These are phyloP conservation scores for Alosa sapidissima DNA, from an alignment of 2,797 vertebrate species.

Conservation along the genomic window DNA sequence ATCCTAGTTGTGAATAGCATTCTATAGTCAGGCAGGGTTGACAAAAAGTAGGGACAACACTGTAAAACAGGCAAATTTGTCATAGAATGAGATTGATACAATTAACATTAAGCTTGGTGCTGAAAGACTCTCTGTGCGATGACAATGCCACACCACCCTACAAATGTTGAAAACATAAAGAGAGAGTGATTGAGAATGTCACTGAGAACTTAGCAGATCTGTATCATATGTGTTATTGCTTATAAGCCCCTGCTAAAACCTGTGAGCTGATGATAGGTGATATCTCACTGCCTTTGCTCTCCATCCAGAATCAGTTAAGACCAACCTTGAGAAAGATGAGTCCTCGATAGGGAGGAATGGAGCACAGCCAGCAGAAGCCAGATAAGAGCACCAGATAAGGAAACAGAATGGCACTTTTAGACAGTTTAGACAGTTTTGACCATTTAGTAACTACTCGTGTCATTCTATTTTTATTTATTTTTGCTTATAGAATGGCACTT, in stretches of 20 bases:
- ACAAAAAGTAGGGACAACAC: no score
- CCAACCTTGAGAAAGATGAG: conserved; percentile 8
- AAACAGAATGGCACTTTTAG: neutral
- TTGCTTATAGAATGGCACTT: no score
- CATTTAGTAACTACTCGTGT: neutral
- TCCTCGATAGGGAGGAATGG: neutral
- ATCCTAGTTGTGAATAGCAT: no score
- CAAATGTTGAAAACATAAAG: no score
- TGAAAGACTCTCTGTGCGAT: neutral
- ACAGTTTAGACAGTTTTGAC: neutral
- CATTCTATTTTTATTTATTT: neutral
- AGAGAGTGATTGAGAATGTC: no score
- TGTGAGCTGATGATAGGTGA: neutral
- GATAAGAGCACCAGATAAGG: neutral
- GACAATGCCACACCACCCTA: neutral
- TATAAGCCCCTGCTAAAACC: neutral
- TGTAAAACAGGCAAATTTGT: no score
- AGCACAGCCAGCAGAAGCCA: neutral
- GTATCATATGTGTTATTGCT: neutral
- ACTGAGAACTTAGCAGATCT: neutral
- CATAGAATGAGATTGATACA: no score
- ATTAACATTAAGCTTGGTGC: no score
- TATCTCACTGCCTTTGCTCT: neutral
- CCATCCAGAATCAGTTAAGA: neutral
- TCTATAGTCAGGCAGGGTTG: no score